Base-by-base conservation (phyloP, 2,113 vertebrate genomes). In the Orcinus orca region DNA sequence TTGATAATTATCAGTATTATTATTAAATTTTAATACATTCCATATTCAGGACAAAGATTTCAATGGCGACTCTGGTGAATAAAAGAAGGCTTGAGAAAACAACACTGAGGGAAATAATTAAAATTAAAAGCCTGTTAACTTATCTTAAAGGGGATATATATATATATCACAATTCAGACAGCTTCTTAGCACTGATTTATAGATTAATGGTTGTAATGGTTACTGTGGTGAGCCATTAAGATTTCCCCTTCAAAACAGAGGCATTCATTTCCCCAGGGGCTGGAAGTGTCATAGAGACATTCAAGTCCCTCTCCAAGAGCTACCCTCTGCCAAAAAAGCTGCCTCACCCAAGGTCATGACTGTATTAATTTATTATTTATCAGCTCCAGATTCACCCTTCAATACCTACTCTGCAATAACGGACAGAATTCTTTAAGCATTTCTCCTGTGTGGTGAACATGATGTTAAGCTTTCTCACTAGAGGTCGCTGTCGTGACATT, bases 1-100 rank as follows among this genome's bases (percentile, higher is more conserved):
- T 93, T 76, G 25, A 83, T 62, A 88, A 88, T 90, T 88, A 63
- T 55, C 76, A 90, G 2, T 38, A 62, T 88, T 76, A 92, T 96
- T 84, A 90, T 85, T 89, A 71, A 90, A 97, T 12, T 93, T 68
- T 67, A 95, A 71, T 85, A 29, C 13, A 85, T 85, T 88, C 21
- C 9, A 60, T 60, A 88, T 85, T 53, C 13, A 95, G 82, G 14
- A 6, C 62, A 92, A 13, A 97, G n/a, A 88, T 80, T 74, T 85
- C 76, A 82, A 86, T n/a, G 53, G 14, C 12, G 91, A 81, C 33
- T 12, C 41, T 33, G 58, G 13, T 76, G 67, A 88, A 81, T 58
- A 80, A 96, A 36, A 91, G 25, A 83, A 41, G 4, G 26, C 84
- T 87, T 88, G 58, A 93, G 68, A 62, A 95, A 85, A 76, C 8